Evolutionary conservation across 2,888 invertebrate genomes (phyloP), one percentile per base, ranked within the genome.

Genomic region (Scaptomyza tumidula): DNA sequence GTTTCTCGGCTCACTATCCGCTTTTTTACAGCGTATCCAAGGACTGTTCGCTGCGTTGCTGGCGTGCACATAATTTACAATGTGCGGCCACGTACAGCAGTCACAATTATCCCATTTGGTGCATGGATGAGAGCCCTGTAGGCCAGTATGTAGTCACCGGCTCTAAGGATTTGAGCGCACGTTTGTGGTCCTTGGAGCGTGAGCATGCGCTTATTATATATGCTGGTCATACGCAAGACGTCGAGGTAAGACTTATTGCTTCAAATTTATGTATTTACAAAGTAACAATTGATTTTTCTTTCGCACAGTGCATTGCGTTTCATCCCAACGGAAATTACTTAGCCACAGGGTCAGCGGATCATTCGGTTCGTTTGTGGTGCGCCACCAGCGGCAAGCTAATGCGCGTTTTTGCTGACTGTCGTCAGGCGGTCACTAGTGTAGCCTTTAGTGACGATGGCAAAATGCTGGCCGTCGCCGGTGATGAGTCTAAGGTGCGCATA

Each of bases 271-370:
- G 24, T 27, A 3, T 10, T 3, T 0, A 14, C 24, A 24, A 24
- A 24, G 24, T 14, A 31, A 48, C 41, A n/a, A 11, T 33, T 10
- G 9, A 6, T 3, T 13, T 7, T 0, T 16, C 1, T 39, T 60
- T 43, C 0, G n/a, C 58, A 24, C 3, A 92, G 91, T 90, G 91
- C 57, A 69, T 92, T n/a, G 95, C 95, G 86, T 98, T 98, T 93
- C 98, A 98, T 93, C 97, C 98, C 0, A 98, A 98, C 92, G 96
- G 96, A 78, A 95, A 95, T 81, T 98, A 98, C 91, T 90, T 98
- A 77, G 98, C 97, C 39, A 97, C 97, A 0, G 98, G 98, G 10
- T 97, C 98, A 2, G 94, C 96, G n/a, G 98, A 98, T 93, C 95
- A 96, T 90, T 96, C 96, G 41, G 95, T 98, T 50, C 94, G 98